Conservation (phyloP, 2,888 invertebrate genomes). For the Oscheius onirici region DNA sequence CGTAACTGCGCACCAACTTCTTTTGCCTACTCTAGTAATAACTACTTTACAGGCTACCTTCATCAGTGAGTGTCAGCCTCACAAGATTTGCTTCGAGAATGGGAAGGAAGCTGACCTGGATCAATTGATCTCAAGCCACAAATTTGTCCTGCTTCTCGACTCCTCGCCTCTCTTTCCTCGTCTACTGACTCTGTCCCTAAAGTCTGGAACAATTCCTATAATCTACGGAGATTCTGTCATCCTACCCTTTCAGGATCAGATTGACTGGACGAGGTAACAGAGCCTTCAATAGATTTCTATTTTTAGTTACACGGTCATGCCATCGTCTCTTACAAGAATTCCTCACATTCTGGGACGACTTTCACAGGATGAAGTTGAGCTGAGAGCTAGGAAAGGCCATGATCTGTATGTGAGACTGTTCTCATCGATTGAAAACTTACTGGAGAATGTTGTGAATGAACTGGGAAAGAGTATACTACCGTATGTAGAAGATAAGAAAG, state of each 20-base stretch:
- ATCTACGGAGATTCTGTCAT: constrained; percentile 26
- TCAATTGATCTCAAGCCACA: not conserved
- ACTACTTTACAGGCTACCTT: constrained; percentile 2
- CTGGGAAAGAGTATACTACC: constrained; percentile 4
- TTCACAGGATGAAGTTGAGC: not conserved
- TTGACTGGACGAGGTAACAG: constrained; percentile 37
- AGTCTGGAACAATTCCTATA: constrained; percentile 30
- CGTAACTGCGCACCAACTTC: too few relatives aligned
- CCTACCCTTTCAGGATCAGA: constrained; percentile 26
- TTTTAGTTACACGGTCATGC: not conserved
- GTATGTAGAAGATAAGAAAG: not conserved
- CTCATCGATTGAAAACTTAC: not conserved
- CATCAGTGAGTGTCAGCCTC: not conserved
- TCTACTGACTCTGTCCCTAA: constrained; percentile 24
- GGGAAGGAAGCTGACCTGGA: not conserved
- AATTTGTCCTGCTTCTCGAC: constrained; percentile 16
- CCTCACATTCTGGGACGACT: constrained; percentile 20
- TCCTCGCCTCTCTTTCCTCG: constrained; percentile 20
- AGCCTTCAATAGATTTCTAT: too few relatives aligned
- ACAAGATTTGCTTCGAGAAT: not conserved
- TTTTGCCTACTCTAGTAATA: not conserved
- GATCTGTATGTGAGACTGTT: not conserved
- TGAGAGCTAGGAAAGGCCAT: not conserved
- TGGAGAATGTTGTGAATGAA: not conserved
- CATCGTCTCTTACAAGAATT: constrained; percentile 1